Evolutionary conservation across 2,888 invertebrate genomes (phyloP), one percentile per base, ranked within the genome.

Genomic region (Hetaerina titia): DNA sequence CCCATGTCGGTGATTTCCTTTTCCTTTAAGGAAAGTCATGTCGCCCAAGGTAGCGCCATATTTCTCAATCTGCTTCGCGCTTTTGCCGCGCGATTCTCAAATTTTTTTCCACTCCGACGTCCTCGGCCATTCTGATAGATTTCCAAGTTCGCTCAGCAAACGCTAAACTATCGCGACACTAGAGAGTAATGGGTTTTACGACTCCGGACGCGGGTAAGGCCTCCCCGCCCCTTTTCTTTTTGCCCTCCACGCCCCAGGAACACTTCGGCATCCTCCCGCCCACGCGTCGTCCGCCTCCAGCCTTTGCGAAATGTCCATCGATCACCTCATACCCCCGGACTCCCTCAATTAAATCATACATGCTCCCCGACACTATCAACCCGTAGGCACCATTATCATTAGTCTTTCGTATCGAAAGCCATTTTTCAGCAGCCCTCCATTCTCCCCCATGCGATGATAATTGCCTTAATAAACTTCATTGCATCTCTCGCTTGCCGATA

Each of bases 131-230:
- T 81, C 31, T 31, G 81, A n/a, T 13, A 81, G 81, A 81, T 81
- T 81, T 81, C 81, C 81, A 25, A 81, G 81, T 81, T 13, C 81
- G 31, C 13, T 45, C 81, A 81, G 81, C 31, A 81, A 81, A 81
- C 81, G 81, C 81, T 81, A 31, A 81, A 31, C 81, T 5, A 31
- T 31, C 81, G 81, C 31, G 81, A 81, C 81, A 13, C 11, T 31
- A 31, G 81, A 81, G 45, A 45, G 45, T 45, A 45, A 45, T 81
- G 13, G 31, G 25, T 81, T 31, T 81, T 31, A 81, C 31, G 81
- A 81, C 81, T 31, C 81, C 31, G 81, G 11, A 13, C 81, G 13
- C 81, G 45, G 45, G 1, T 31, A 15, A 25, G 31, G 81, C 8
- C 11, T 81, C 81, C 15, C 25, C 81, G 1, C 81, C 2, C 81